Percentiles rank a stretch among this genome's conserved stretches.
phyloP scores from a whole-genome alignment of 1,140 invertebrate species.

The Psilanteris sp. region DNA sequence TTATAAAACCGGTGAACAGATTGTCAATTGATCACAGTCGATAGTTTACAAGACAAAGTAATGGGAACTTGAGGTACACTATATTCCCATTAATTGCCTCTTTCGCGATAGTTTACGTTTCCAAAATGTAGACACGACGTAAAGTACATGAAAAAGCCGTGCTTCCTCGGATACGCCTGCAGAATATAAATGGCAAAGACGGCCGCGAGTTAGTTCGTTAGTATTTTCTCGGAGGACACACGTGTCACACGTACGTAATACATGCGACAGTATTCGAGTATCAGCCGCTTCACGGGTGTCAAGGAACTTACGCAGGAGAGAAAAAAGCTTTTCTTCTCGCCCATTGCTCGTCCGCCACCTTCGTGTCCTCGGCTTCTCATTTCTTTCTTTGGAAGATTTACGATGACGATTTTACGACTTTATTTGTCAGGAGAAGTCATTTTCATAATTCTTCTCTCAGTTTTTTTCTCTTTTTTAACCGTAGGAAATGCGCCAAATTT shows the following conservation, averaged over 20 bases:
- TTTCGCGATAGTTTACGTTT: slow-evolving; percentile 38
- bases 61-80: slow-evolving; percentile 28
- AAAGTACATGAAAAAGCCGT: slow-evolving; percentile 38
- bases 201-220: slow-evolving; percentile 36
- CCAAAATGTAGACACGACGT: slow-evolving; percentile 40
- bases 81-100: slow-evolving; percentile 35
- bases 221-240: slow-evolving; percentile 51
- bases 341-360: slow-evolving; percentile 8
- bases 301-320: slow-evolving; percentile 53
- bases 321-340: slow-evolving; percentile 61
- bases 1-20: neutral
- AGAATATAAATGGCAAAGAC: slow-evolving; percentile 53
- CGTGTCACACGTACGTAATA: slow-evolving; percentile 56
- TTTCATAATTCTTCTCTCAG: slow-evolving; percentile 52
- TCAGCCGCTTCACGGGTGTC: slow-evolving; percentile 43
- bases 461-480: slow-evolving; percentile 8
- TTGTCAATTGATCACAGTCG: slow-evolving; percentile 22
- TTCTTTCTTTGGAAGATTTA: slow-evolving; percentile 61
- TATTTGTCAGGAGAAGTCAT: slow-evolving; percentile 60
- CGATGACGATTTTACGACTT: slow-evolving; percentile 66
- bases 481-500: slow-evolving; percentile 30
- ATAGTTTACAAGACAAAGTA: slow-evolving; percentile 17
- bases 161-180: slow-evolving; percentile 19
- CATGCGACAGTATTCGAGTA: slow-evolving; percentile 33
- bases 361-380: slow-evolving; percentile 25